Conservation (phyloP, 2,888 invertebrate genomes). For the Clanis bilineata region DNA sequence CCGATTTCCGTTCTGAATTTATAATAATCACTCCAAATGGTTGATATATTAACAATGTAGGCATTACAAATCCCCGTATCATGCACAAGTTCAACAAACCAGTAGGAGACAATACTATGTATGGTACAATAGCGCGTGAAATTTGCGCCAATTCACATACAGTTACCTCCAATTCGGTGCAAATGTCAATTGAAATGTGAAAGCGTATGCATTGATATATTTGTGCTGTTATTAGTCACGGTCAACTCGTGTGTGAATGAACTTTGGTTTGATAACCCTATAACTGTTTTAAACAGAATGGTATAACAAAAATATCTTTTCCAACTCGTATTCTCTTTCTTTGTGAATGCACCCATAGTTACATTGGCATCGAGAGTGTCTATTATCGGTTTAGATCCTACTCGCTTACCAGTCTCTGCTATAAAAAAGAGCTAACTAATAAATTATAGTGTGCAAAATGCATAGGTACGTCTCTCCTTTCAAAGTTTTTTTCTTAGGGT, state of each 20-base stretch:
- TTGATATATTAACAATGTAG: not conserved
- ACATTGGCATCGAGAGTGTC: too few species aligned
- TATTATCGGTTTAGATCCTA: too few species aligned
- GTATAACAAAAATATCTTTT: too few species aligned
- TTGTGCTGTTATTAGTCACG: not conserved
- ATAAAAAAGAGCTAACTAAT: too few species aligned
- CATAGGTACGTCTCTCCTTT: too few species aligned
- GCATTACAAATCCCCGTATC: not conserved
- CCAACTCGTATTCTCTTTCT: too few species aligned
- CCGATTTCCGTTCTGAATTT: too few species aligned
- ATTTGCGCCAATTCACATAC: conserved; percentile 26
- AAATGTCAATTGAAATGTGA: conserved; percentile 39
- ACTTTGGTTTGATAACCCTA: not conserved
- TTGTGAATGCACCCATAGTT: too few species aligned
- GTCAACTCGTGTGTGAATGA: conserved; percentile 1
- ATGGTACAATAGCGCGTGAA: conserved; percentile 19
- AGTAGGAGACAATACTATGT: not conserved
- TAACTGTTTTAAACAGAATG: not conserved
- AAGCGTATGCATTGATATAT: conserved; percentile 32
- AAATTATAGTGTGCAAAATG: too few species aligned
- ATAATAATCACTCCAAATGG: not conserved
- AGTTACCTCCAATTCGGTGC: conserved; percentile 35
- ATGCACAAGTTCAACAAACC: not conserved
- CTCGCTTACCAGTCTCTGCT: too few species aligned
- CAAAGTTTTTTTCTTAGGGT: too few species aligned